Evolutionary conservation across 2,113 vertebrate species (phyloP).

Genomic region (Baryphthengus martii): DNA sequence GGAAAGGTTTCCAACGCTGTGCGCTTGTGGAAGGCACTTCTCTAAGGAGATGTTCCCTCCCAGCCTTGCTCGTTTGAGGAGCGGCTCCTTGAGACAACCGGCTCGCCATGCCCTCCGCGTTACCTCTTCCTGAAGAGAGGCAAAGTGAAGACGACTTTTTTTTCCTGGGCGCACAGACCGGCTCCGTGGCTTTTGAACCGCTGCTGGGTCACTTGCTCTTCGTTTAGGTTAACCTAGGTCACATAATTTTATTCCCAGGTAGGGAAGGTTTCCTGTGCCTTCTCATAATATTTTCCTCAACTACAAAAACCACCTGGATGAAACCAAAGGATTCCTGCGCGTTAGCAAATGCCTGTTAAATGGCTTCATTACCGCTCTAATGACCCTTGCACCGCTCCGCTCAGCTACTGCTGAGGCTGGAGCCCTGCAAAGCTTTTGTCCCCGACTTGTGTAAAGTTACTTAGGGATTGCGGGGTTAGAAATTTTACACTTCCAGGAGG

Average conservation of each 20-base stretch:
- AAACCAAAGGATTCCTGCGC: conserved; percentile 37
- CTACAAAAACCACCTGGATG: conserved; percentile 56
- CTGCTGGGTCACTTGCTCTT: not conserved
- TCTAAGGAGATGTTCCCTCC: not conserved
- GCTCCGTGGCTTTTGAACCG: not conserved
- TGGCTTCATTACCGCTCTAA: conserved; percentile 77
- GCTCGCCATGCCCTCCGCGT: not conserved
- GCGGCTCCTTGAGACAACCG: not conserved
- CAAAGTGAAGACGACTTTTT: not conserved
- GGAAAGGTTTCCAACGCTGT: not conserved
- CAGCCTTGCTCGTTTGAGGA: not conserved
- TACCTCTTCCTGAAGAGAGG: not conserved
- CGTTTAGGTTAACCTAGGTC: not conserved
- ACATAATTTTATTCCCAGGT: conserved; percentile 27
- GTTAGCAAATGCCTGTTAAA: conserved; percentile 69
- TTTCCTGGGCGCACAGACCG: not conserved
- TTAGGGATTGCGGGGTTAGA: conserved; percentile 74
- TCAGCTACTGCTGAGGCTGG: conserved; percentile 57
- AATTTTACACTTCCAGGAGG: conserved; percentile 85
- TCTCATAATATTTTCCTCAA: conserved; percentile 14
- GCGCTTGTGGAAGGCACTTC: not conserved
- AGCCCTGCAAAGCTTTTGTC: conserved; percentile 71
- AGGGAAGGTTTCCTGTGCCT: conserved; percentile 23
- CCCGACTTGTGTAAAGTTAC: conserved; percentile 77
- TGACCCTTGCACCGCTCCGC: conserved; percentile 71